These are phyloP conservation scores for Diplosoma virens DNA, from an alignment of 23 tunicate species.

Conservation along the genomic window DNA sequence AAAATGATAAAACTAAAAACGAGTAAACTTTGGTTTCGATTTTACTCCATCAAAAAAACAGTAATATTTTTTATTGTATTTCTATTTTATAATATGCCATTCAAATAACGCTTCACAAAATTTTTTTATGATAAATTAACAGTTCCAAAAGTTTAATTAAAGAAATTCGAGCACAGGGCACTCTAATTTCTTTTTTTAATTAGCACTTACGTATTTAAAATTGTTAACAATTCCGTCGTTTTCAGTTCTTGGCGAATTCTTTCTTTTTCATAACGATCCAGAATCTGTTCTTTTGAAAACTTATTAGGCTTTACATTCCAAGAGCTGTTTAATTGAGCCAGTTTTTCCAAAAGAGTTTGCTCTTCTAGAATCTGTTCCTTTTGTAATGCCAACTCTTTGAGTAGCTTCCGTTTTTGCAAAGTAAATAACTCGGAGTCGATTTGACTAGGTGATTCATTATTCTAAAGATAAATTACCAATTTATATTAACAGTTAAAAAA, in stretches of 20 bases:
- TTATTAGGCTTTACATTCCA: not conserved
- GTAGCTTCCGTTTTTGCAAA: conserved; percentile 42
- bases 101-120: too few relatives aligned
- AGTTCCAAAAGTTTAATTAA: too few relatives aligned
- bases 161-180: too few relatives aligned
- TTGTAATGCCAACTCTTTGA: conserved; percentile 44
- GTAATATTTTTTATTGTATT: too few relatives aligned
- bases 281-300: conserved; percentile 32
- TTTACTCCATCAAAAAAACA: too few relatives aligned
- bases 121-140: too few relatives aligned
- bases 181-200: too few relatives aligned
- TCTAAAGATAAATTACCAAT: too few relatives aligned
- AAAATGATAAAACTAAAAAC: too few relatives aligned
- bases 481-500: too few relatives aligned
- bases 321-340: not conserved
- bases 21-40: too few relatives aligned
- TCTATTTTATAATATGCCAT: too few relatives aligned
- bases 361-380: conserved; percentile 48
- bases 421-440: conserved; percentile 20
- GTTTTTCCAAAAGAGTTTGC: conserved; percentile 38
- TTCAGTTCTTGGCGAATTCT: conserved; percentile 57
- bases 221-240: conserved; percentile 47
- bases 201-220: conserved; percentile 58
- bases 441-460: not conserved
- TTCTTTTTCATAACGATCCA: conserved; percentile 53